Evolutionary conservation across 1,140 invertebrate genomes (phyloP), one percentile per base, ranked within the genome.

Genomic region (Berghia stephanieae): DNA sequence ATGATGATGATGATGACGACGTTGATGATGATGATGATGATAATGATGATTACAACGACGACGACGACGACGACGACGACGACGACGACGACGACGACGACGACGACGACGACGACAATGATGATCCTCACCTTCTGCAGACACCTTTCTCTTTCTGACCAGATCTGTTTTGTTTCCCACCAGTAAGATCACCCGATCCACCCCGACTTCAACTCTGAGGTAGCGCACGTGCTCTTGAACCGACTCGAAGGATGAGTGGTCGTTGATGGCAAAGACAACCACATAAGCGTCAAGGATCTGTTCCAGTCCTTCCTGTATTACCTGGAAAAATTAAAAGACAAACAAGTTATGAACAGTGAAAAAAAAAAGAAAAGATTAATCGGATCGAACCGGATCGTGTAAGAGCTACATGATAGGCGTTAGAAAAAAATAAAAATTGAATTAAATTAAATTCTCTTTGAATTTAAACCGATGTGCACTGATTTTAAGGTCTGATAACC

Each of bases 261-360:
- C 96, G 16, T 95, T 94, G 49, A 95, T 94, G 2, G 95, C 96
- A 42, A 83, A 85, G 3, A 83, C 83, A 49, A 85, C 83, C n/a
- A 85, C 73, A 42, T 80, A 85, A 4, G 83, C 83, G 49, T 85
- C 83, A 16, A 83, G 60, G 10, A 78, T 76, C 60, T 80, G 78
- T 66, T 79, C 69, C 42, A 73, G 27, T 1, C 79, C 57, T 5
- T 81, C 82, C n/a, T 27, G 34, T 8, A 79, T 78, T 8, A 80
- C 80, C 81, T 80, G 70, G 1, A 68, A 73, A n/a, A n/a, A 34
- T 36, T 5, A 57, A 34, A 27, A 70, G 21, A 55, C 42, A 57
- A 13, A n/a, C 63, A 67, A 36, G 38, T 43, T 8, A 38, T 13
- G 31, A 68, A 1, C 34, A 0, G 36, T 6, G 18, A 31, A 4